Evolutionary conservation across 23 tunicate species (phyloP).

Genomic region (Oikopleura vanhoeffeni): DNA sequence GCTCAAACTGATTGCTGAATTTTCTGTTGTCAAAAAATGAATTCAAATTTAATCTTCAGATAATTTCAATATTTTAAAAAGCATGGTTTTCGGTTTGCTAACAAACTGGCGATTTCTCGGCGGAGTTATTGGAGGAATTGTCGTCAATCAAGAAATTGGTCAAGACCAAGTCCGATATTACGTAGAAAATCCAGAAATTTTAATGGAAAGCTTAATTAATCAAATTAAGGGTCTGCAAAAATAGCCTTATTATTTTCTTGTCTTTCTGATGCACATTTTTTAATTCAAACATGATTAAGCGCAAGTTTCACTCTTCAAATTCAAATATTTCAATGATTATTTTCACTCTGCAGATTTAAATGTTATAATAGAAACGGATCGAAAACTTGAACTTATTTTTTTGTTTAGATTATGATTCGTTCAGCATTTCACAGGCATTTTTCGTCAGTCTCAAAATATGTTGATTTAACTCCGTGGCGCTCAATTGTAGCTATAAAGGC

Average conservation of each 20-base stretch:
- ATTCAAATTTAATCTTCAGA: too few relatives aligned
- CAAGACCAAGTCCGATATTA: background rate
- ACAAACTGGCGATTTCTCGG: background rate
- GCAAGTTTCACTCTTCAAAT: too few relatives aligned
- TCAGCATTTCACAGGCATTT: too few relatives aligned
- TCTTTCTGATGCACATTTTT: background rate
- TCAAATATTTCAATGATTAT: too few relatives aligned
- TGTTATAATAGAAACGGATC: too few relatives aligned
- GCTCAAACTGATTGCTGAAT: too few relatives aligned
- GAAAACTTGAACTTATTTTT: too few relatives aligned
- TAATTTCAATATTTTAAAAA: too few relatives aligned
- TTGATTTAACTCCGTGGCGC: background rate
- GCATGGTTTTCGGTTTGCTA: background rate
- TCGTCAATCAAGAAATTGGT: constrained; percentile 10
- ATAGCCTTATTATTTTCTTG: background rate
- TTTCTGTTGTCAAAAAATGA: too few relatives aligned
- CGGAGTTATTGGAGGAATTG: background rate
- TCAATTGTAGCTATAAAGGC: background rate
- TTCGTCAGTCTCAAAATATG: too few relatives aligned
- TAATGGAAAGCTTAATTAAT: background rate
- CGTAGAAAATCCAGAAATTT: background rate
- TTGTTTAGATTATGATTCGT: too few relatives aligned
- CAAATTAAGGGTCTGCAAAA: background rate
- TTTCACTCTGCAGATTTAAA: too few relatives aligned
- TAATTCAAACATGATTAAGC: background rate